Percentiles rank a stretch among this genome's conserved stretches.
Evolutionary conservation across 2,888 invertebrate genomes (phyloP).

Genomic region (Sarcophaga rosellei): DNA sequence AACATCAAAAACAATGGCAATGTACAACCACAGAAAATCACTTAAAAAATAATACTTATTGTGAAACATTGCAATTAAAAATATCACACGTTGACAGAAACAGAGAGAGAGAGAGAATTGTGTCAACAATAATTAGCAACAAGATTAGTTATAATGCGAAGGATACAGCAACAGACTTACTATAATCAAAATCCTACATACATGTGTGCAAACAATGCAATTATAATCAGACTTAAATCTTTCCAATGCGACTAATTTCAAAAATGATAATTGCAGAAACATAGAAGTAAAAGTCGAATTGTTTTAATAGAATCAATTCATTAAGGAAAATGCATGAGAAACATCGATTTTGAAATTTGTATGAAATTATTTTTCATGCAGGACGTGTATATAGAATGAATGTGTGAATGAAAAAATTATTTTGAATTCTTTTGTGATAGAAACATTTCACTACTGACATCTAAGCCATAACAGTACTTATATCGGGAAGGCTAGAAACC

Average conservation of each 20-base stretch:
- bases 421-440: no score
- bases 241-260: constrained; percentile 12
- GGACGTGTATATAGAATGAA: no score
- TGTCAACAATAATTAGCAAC: constrained; percentile 29
- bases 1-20: constrained; percentile 33
- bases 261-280: not conserved
- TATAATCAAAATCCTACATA: no score
- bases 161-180: not conserved
- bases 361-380: not conserved
- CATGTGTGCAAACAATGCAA: constrained; percentile 11
- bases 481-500: no score
- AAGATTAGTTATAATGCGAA: constrained; percentile 24
- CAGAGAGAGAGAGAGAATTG: not conserved
- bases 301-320: not conserved
- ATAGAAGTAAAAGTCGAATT: not conserved
- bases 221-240: not conserved
- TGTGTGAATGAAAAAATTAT: no score
- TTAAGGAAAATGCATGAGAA: not conserved
- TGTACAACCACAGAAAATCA: constrained; percentile 46
- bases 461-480: no score
- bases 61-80: constrained; percentile 29
- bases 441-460: no score
- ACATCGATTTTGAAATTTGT: no score
- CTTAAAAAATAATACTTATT: constrained; percentile 40
- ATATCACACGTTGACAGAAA: constrained; percentile 15